A percentile compares a stretch with the other conserved stretches of the same genome.
phyloP scores from a whole-genome alignment of 1,140 invertebrate genomes.

The Amyelois transitella region DNA sequence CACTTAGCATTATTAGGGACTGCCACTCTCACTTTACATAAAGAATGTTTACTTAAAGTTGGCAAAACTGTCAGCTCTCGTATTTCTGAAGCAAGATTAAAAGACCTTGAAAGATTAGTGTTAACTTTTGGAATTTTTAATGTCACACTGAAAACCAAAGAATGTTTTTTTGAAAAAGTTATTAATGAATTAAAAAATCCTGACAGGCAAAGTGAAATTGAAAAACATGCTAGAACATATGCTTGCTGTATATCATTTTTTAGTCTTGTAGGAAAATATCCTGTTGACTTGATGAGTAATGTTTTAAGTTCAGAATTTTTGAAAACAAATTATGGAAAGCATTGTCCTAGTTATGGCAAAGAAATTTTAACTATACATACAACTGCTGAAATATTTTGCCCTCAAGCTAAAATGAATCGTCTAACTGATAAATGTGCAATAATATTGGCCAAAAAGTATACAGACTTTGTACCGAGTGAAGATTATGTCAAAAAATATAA shows the following conservation, averaged over 20 bases:
- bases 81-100: conserved; percentile 69
- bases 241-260: conserved; percentile 71
- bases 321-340: conserved; percentile 54
- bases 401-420: conserved; percentile 67
- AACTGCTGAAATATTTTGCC: conserved; percentile 74
- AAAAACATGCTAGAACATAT: conserved; percentile 58
- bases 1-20: conserved; percentile 75
- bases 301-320: conserved; percentile 66
- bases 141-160: conserved; percentile 58
- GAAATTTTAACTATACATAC: conserved; percentile 76
- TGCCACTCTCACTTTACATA: conserved; percentile 54
- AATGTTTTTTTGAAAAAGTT: conserved; percentile 67
- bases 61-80: conserved; percentile 36
- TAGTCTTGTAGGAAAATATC: conserved; percentile 65
- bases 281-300: conserved; percentile 69
- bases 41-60: conserved; percentile 49
- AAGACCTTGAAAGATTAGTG: conserved; percentile 79
- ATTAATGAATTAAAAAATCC: conserved; percentile 70
- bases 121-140: conserved; percentile 74
- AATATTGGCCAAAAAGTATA: conserved; percentile 68
- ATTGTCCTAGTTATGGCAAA: conserved; percentile 48
- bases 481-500: conserved; percentile 65
- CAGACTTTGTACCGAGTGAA: conserved; percentile 64
- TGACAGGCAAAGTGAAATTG: conserved; percentile 63
- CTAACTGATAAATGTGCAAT: conserved; percentile 51